Base-by-base conservation (phyloP, 23 tunicate species). In the Clavelina lepadiformis region DNA sequence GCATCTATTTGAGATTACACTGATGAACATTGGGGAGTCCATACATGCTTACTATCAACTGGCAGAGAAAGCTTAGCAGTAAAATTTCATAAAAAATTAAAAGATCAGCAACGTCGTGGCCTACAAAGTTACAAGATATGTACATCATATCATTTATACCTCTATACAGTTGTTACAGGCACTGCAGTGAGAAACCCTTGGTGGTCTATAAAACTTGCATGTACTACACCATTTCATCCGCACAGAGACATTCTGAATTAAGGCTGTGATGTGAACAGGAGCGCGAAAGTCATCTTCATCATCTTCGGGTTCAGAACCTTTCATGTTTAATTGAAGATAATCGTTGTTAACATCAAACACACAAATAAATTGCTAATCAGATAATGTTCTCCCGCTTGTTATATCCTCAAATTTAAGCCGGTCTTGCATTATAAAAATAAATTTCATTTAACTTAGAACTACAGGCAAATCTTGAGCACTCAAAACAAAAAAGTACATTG, bases 201-300 rank as follows among this genome's bases (percentile, higher is more conserved):
- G 99, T 37, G 95, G 95, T 34, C 95, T 71, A 67, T 94, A 94
- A 74, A 94, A 94, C 27, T 94, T 94, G 56, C 99, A 94, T 1
- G 99, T 86, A 32, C 78, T 71, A 63, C 99, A 94, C 99, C 99
- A 94, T 46, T 94, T 94, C 95, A 94, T 86, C 1, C 88, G 91
- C 4, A 94, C 95, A 23, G 91, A 79, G 0, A 86, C 75, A 33
- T 82, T 72, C 27, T 94, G 53, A 31, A 94, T 76, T 2, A 64
- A 53, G 18, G 63, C 69, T 0, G 81, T 81, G 30, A 80, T 61
- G 69, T 80, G 88, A 25, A 85, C 71, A 24, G 99, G 99, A 33
- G 95, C 95, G 3, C 74, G 59, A 3, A 64, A 73, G 38, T 78
- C 87, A 57, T 94, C 99, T 49, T 77, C 82, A 47, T 77, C 96